Conservation (phyloP, 2,113 vertebrate genomes). For the Boulengeromyrus knoepffleri region DNA sequence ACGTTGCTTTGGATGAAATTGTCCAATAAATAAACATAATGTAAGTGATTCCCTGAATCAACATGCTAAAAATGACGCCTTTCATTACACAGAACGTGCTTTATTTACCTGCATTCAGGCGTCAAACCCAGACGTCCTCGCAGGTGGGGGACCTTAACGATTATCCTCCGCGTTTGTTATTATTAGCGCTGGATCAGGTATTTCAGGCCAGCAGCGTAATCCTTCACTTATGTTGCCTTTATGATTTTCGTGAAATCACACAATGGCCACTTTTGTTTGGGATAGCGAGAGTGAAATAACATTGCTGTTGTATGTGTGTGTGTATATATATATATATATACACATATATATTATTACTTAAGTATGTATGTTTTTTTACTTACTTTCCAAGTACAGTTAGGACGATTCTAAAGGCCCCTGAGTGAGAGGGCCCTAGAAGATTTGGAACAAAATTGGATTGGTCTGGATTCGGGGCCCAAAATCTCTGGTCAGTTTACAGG, state of each 20-base stretch:
- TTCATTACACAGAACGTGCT: not conserved
- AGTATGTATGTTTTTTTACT: not conserved
- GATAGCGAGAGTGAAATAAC: not conserved
- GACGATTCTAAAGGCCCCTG: not conserved
- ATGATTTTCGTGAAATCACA: not conserved
- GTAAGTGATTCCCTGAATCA: not conserved
- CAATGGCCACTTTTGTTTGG: slow-evolving; percentile 6
- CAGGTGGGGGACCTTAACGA: not conserved
- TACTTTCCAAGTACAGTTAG: not conserved
- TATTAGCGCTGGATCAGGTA: slow-evolving; percentile 21
- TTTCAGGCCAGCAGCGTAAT: slow-evolving; percentile 13
- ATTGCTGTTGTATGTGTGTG: not conserved
- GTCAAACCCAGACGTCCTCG: not conserved
- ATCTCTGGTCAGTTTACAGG: not conserved
- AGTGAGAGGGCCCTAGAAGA: not conserved
- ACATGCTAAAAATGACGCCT: not conserved
- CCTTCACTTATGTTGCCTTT: not conserved
- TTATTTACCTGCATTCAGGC: not conserved
- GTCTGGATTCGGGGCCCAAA: not conserved
- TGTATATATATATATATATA: no score
- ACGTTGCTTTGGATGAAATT: not conserved
- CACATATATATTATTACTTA: not conserved
- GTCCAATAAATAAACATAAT: not conserved
- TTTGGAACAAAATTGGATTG: no score
- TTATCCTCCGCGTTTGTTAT: not conserved